These are phyloP conservation scores for Callopanchax toddi DNA, from an alignment of 2,113 vertebrate species.

Conservation along the genomic window DNA sequence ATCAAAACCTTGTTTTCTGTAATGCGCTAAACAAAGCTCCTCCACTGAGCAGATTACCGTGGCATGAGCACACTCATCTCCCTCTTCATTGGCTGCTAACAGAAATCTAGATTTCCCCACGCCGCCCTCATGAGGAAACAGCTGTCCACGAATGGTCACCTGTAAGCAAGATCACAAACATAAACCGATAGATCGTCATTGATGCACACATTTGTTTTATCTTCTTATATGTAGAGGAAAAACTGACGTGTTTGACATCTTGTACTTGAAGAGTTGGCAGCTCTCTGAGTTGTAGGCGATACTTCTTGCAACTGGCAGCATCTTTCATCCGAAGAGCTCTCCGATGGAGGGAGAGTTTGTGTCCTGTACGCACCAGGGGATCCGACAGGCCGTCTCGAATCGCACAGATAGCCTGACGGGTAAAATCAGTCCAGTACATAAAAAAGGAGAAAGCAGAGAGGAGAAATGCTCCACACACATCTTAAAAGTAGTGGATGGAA, in stretches of 20 bases:
- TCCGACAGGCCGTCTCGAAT: constrained; percentile 87
- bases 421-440: not conserved
- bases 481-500: too few relatives aligned
- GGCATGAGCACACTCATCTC: constrained; percentile 30
- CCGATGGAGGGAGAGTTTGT: constrained; percentile 88
- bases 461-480: not conserved
- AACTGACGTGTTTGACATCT: constrained; percentile 89
- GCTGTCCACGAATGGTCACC: constrained; percentile 92
- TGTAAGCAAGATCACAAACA: constrained; percentile 51
- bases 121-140: constrained; percentile 89
- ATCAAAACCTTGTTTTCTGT: constrained; percentile 87
- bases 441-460: not conserved
- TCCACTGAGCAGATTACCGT: constrained; percentile 94
- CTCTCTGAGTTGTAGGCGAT: constrained; percentile 74
- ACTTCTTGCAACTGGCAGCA: constrained; percentile 82
- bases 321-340: constrained; percentile 87
- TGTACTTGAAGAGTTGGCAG: constrained; percentile 81
- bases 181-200: not conserved
- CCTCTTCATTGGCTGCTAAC: constrained; percentile 71
- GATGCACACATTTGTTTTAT: too few relatives aligned
- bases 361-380: constrained; percentile 86
- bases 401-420: constrained; percentile 86
- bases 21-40: constrained; percentile 88
- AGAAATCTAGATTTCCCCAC: constrained; percentile 91
- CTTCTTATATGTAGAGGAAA: too few relatives aligned